These are phyloP conservation scores for Stegodyphus dumicola DNA, from an alignment of 1,140 invertebrate species.

Conservation along the genomic window DNA sequence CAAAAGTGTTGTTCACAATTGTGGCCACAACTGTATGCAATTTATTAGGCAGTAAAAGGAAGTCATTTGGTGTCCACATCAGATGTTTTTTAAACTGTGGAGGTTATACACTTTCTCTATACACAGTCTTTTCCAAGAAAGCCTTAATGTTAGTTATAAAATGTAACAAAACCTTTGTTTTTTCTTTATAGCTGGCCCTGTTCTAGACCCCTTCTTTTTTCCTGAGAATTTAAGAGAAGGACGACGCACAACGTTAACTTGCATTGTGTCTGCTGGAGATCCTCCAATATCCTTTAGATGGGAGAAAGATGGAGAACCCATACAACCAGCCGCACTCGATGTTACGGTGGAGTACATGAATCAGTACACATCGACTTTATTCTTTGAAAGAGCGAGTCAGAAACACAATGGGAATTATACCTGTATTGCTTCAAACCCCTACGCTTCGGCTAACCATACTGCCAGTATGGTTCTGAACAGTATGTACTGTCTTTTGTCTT, in stretches of 20 bases:
- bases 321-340: constrained; percentile 71
- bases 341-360: constrained; percentile 50
- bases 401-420: constrained; percentile 71
- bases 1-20: no score
- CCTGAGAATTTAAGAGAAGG: constrained; percentile 76
- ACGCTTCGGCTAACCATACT: constrained; percentile 67
- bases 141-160: constrained; percentile 3
- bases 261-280: constrained; percentile 69
- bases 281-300: constrained; percentile 68
- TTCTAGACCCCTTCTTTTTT: constrained; percentile 77
- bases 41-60: no score
- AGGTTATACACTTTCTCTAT: no score
- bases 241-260: constrained; percentile 75
- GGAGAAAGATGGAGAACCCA: constrained; percentile 68
- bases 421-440: constrained; percentile 69
- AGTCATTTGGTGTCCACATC: no score
- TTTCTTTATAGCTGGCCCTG: constrained; percentile 74
- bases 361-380: constrained; percentile 61
- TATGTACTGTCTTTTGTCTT: constrained; percentile 59
- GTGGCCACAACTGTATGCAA: no score
- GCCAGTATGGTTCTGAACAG: constrained; percentile 68
- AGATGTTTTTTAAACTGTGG: not conserved
- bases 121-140: not conserved
- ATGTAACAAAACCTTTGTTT: not conserved
- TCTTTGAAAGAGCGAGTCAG: constrained; percentile 65